Evolutionary conservation across 2,888 invertebrate genomes (phyloP).

Genomic region (Eueremaeus valkanovi): DNA sequence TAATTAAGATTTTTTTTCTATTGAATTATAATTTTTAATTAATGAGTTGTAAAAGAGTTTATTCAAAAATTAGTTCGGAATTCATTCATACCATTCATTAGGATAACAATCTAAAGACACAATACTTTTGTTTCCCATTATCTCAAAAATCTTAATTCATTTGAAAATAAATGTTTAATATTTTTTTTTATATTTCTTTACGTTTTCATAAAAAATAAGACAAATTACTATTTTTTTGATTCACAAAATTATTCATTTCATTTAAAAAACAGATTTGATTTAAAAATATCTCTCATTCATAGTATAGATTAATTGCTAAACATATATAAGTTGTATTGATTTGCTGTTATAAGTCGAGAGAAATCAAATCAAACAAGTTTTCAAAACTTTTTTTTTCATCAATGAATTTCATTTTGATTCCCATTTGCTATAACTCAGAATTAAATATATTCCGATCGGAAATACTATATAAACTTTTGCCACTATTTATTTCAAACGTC

Average conservation of each 20-base stretch:
- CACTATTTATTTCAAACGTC: neutral
- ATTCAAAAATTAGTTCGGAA: too few species aligned
- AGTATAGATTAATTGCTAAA: neutral
- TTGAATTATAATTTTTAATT: too few species aligned
- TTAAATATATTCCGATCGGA: neutral
- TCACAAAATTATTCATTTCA: slow-evolving; percentile 1
- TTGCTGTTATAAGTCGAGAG: neutral
- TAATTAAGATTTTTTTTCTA: too few species aligned
- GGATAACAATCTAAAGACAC: too few species aligned
- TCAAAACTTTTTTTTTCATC: neutral
- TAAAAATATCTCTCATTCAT: neutral
- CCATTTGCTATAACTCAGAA: neutral
- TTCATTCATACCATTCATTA: too few species aligned
- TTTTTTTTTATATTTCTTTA: too few species aligned
- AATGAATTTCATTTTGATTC: neutral
- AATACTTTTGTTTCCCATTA: too few species aligned
- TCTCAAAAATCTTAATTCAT: too few species aligned
- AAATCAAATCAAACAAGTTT: neutral
- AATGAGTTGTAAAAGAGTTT: too few species aligned
- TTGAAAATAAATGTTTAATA: too few species aligned
- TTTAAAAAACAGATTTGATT: neutral
- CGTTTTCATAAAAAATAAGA: neutral
- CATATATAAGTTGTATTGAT: neutral
- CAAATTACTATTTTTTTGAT: neutral
- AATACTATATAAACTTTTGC: neutral